phyloP scores from a whole-genome alignment of 2,888 invertebrate species.

The Cataglyphis albicans region DNA sequence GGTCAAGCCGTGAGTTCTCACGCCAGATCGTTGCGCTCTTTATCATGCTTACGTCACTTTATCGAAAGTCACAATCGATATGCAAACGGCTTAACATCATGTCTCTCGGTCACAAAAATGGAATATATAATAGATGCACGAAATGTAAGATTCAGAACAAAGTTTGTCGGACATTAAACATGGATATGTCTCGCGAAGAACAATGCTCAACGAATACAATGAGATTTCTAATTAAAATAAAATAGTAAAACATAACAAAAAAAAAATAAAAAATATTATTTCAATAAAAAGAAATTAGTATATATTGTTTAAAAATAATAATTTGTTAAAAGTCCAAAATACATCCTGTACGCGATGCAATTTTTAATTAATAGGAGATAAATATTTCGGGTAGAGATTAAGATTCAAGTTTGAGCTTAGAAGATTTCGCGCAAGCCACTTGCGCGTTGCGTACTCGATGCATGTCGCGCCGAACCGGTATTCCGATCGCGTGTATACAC shows the following conservation, averaged over 20 bases:
- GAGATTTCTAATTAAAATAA: neutral
- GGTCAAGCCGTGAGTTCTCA: conserved; percentile 64
- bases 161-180: neutral
- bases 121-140: neutral
- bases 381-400: neutral
- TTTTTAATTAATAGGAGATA: neutral
- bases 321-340: neutral
- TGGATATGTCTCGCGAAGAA: neutral
- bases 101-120: conserved; percentile 17
- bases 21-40: conserved; percentile 54
- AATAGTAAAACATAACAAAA: neutral
- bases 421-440: conserved; percentile 16
- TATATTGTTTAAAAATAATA: neutral
- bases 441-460: neutral
- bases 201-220: neutral
- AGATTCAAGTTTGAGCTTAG: conserved; percentile 27
- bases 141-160: conserved; percentile 10
- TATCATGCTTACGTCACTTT: conserved; percentile 44
- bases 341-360: neutral
- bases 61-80: conserved; percentile 51
- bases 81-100: conserved; percentile 33
- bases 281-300: neutral
- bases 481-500: conserved; percentile 30
- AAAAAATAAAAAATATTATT: neutral
- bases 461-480: conserved; percentile 46